Percentiles rank a stretch among this genome's conserved stretches.
Evolutionary conservation across 1,140 invertebrate genomes (phyloP).

Genomic region (Papilio helenus): DNA sequence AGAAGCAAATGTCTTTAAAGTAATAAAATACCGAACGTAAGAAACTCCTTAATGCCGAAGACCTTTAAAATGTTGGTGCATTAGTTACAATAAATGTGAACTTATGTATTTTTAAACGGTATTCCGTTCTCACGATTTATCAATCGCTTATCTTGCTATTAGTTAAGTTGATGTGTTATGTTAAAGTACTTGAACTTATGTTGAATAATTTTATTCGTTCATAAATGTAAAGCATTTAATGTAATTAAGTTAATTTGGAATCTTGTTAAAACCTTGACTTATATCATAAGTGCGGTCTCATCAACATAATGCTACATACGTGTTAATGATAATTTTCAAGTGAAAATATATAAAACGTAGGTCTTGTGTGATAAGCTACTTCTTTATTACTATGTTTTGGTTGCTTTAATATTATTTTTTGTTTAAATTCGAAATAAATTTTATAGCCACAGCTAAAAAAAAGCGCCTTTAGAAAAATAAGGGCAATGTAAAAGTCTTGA

Average conservation of each 20-base stretch:
- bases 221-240: constrained; percentile 1
- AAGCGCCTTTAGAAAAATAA: neutral
- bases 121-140: constrained; percentile 34
- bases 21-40: neutral
- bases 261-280: neutral
- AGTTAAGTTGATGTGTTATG: neutral
- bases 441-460: neutral
- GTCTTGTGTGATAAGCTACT: neutral
- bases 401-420: neutral
- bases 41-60: neutral
- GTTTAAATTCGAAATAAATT: neutral
- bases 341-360: neutral
- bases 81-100: neutral
- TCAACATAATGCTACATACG: neutral
- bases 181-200: neutral
- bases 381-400: neutral
- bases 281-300: neutral
- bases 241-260: neutral
- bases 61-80: neutral
- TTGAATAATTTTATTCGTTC: neutral
- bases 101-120: constrained; percentile 33
- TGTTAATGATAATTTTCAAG: neutral
- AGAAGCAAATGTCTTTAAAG: neutral
- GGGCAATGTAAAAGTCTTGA: neutral
- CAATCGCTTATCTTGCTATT: constrained; percentile 14